A percentile compares a stretch with the other conserved stretches of the same genome.
These are phyloP conservation scores for Athripsodes cinereus DNA, from an alignment of 2,888 invertebrate genomes.

Conservation along the genomic window DNA sequence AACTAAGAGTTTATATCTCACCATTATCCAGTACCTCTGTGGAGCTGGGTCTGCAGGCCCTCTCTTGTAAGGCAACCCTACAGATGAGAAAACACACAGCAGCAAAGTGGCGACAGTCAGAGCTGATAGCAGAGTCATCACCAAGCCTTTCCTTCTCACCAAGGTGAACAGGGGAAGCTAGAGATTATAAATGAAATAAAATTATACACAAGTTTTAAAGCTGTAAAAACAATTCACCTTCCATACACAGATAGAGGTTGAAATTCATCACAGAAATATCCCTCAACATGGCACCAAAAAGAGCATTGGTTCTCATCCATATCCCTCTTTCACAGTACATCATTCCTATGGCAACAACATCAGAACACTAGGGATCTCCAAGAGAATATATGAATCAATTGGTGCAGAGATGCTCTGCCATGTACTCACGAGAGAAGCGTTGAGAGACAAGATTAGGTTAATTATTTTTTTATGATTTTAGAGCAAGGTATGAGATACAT, in stretches of 20 bases:
- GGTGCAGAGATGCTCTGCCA: too few species aligned
- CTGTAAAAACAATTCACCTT: background rate
- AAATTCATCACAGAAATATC: background rate
- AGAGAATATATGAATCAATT: too few species aligned
- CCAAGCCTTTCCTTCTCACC: slow-evolving; percentile 30
- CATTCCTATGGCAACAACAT: too few species aligned
- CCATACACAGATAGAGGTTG: background rate
- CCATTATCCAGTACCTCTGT: slow-evolving; percentile 47
- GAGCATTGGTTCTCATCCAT: background rate
- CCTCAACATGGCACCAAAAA: background rate
- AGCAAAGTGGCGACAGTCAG: slow-evolving; percentile 32
- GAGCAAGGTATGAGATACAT: too few species aligned
- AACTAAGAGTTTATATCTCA: slow-evolving; percentile 29
- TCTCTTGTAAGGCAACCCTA: slow-evolving; percentile 52
- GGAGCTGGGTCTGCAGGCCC: slow-evolving; percentile 36
- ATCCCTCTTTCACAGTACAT: too few species aligned
- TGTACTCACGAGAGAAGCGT: too few species aligned
- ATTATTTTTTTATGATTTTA: too few species aligned
- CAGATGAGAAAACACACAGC: slow-evolving; percentile 37
- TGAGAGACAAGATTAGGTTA: too few species aligned
- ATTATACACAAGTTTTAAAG: too few species aligned
- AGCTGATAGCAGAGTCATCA: slow-evolving; percentile 30
- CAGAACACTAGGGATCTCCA: too few species aligned
- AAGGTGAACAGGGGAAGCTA: slow-evolving; percentile 31
- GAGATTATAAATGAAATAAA: too few species aligned